Conservation (phyloP, 2,113 vertebrate genomes). For the Bagarius yarrelli region DNA sequence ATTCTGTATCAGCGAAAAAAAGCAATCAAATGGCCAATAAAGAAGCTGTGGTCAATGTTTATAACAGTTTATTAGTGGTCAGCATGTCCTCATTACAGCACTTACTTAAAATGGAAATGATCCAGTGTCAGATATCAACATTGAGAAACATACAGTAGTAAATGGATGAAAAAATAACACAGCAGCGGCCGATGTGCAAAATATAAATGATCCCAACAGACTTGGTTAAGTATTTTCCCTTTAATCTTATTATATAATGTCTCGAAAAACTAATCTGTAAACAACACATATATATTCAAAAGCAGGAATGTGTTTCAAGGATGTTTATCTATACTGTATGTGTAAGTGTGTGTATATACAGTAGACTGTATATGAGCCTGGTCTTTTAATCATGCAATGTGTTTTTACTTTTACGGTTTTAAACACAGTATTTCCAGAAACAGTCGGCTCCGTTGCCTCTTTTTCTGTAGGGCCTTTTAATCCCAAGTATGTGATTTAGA, state of each 20-base stretch:
- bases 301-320: background rate
- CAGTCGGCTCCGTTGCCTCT: conserved; percentile 67
- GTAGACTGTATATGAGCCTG: too few relatives aligned
- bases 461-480: conserved; percentile 69
- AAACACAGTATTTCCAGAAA: conserved; percentile 79
- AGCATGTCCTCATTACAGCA: background rate
- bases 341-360: conserved; percentile 21
- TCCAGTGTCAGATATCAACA: background rate
- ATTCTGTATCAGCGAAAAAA: background rate
- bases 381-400: background rate
- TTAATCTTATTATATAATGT: background rate
- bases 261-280: conserved; percentile 11
- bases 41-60: background rate
- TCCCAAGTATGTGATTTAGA: conserved; percentile 58
- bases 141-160: background rate
- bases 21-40: background rate
- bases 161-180: background rate
- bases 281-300: background rate
- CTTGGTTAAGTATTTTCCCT: background rate
- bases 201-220: background rate
- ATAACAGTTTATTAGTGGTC: conserved; percentile 24
- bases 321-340: too few relatives aligned
- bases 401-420: conserved; percentile 25
- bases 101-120: background rate
- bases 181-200: background rate